Conservation (phyloP, 2,888 invertebrate genomes). For the Cabera pusaria region DNA sequence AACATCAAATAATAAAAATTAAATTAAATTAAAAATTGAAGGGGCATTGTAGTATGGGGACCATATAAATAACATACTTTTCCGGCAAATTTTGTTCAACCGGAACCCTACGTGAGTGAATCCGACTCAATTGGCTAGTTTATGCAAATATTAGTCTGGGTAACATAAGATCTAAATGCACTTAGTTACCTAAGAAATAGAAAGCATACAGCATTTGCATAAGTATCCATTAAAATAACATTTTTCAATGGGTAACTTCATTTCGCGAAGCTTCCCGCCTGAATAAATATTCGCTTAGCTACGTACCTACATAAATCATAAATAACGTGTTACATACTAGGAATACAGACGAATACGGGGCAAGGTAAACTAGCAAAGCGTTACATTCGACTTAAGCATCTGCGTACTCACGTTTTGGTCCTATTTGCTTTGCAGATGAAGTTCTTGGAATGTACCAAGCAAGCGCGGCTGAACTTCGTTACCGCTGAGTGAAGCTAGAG, state of each 20-base stretch:
- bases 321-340: constrained; percentile 23
- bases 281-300: constrained; percentile 31
- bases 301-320: constrained; percentile 41
- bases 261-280: constrained; percentile 22
- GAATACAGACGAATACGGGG: constrained; percentile 8
- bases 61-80: too few species aligned
- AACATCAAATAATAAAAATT: too few species aligned
- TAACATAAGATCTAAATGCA: too few species aligned
- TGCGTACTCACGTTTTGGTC: too few species aligned
- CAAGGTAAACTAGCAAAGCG: constrained; percentile 16
- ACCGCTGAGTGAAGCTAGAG: constrained; percentile 21
- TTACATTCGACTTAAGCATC: neutral
- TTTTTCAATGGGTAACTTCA: constrained; percentile 33
- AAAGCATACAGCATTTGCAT: constrained; percentile 7
- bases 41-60: too few species aligned
- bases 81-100: too few species aligned
- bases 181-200: constrained; percentile 2
- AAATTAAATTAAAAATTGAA: too few species aligned
- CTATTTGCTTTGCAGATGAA: neutral
- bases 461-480: constrained; percentile 24
- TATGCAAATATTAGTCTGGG: too few species aligned
- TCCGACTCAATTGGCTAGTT: too few species aligned
- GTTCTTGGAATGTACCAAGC: constrained; percentile 7
- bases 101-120: too few species aligned
- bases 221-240: constrained; percentile 24